Conservation (phyloP, 2,113 vertebrate species). For the Coregonus clupeaformis region DNA sequence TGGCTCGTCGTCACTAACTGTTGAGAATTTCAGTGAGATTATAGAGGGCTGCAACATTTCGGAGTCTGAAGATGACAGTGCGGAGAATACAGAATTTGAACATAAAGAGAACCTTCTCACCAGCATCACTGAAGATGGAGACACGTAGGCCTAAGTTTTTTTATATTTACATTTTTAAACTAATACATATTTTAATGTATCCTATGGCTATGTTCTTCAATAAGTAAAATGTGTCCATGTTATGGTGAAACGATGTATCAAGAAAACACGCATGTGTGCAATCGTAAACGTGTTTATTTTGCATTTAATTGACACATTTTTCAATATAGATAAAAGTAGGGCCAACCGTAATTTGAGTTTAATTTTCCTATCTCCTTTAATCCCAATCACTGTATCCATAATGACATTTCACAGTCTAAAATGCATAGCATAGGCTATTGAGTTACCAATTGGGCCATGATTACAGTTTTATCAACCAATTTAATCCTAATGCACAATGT, state of each 20-base stretch:
- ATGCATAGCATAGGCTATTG: no score
- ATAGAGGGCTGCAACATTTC: conserved; percentile 57
- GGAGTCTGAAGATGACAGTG: conserved; percentile 48
- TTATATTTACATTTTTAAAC: conserved; percentile 13
- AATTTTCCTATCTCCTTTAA: neutral
- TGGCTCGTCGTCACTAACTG: conserved; percentile 70
- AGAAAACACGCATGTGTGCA: no score
- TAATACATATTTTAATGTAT: conserved; percentile 41
- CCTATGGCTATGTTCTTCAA: conserved; percentile 60
- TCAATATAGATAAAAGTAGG: neutral
- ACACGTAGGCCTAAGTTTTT: conserved; percentile 79
- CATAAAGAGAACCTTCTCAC: conserved; percentile 67
- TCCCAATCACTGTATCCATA: neutral
- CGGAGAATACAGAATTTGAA: conserved; percentile 35
- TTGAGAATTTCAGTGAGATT: conserved; percentile 67
- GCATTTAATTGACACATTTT: no score
- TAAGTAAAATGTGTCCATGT: no score
- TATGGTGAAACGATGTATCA: no score
- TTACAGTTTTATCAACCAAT: no score
- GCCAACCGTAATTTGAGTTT: neutral
- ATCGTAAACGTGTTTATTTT: no score
- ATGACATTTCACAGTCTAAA: no score
- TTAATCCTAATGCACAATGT: no score
- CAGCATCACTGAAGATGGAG: conserved; percentile 76
- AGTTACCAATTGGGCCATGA: no score